Conservation (phyloP, 2,888 invertebrate species). For the Helicoverpa assulta region DNA sequence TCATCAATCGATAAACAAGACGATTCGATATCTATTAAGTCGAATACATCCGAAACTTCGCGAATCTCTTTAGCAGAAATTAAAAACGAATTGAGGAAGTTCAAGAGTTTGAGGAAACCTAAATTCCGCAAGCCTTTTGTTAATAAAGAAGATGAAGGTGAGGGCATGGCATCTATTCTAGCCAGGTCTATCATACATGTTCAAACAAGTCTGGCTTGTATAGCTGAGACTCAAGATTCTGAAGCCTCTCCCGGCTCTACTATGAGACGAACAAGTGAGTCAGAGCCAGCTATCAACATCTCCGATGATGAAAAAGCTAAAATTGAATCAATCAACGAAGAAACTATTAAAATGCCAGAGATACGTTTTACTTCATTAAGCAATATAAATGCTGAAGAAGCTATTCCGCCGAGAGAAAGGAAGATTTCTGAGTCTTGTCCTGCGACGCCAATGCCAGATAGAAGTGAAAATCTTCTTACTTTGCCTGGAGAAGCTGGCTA, state of each 20-base stretch:
- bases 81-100: conserved; percentile 83
- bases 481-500: conserved; percentile 80
- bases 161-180: conserved; percentile 92
- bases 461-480: conserved; percentile 81
- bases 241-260: conserved; percentile 84
- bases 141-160: conserved; percentile 86
- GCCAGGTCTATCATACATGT: conserved; percentile 92
- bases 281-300: conserved; percentile 77
- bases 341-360: conserved; percentile 72
- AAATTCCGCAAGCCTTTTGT: conserved; percentile 77
- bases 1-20: conserved; percentile 83
- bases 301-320: conserved; percentile 74
- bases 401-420: conserved; percentile 65
- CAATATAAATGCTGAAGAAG: conserved; percentile 76
- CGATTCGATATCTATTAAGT: conserved; percentile 88
- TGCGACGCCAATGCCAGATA: conserved; percentile 78
- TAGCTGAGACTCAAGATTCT: conserved; percentile 89
- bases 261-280: conserved; percentile 82
- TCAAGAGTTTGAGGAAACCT: conserved; percentile 83
- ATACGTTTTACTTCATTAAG: conserved; percentile 81
- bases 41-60: conserved; percentile 87
- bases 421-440: conserved; percentile 87
- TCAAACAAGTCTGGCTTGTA: conserved; percentile 90
- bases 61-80: conserved; percentile 83
- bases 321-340: conserved; percentile 52